Conservation (phyloP, 2,113 vertebrate genomes). For the Tragelaphus scriptus region DNA sequence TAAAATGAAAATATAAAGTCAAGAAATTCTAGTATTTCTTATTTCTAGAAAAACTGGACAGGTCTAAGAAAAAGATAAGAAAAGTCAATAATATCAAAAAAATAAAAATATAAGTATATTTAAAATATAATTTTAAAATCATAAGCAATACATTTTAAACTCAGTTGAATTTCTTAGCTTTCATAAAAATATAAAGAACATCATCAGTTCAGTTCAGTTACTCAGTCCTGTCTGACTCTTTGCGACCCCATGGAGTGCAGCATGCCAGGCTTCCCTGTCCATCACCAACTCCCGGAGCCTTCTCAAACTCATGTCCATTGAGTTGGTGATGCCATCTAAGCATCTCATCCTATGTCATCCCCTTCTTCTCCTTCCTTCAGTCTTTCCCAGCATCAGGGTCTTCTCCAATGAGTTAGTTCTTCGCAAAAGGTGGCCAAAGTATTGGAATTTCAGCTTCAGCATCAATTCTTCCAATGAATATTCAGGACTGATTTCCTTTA, state of each 20-base stretch:
- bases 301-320: background rate
- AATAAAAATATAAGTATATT: background rate
- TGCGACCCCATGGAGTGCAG: background rate
- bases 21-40: background rate
- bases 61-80: background rate
- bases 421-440: rapidly evolving
- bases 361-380: background rate
- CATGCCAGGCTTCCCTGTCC: background rate
- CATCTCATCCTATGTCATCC: background rate
- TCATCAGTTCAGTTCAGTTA: background rate
- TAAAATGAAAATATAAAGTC: background rate
- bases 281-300: background rate
- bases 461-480: background rate
- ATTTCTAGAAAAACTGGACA: background rate
- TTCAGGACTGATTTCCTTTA: background rate
- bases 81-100: background rate
- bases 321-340: background rate
- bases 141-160: background rate
- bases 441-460: background rate
- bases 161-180: background rate
- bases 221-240: background rate
- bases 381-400: background rate
- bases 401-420: background rate
- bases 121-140: background rate
- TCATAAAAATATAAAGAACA: background rate